Evolutionary conservation across 2,888 invertebrate species (phyloP), one percentile per base, ranked within the genome.

Genomic region (Odontomyia ornata): DNA sequence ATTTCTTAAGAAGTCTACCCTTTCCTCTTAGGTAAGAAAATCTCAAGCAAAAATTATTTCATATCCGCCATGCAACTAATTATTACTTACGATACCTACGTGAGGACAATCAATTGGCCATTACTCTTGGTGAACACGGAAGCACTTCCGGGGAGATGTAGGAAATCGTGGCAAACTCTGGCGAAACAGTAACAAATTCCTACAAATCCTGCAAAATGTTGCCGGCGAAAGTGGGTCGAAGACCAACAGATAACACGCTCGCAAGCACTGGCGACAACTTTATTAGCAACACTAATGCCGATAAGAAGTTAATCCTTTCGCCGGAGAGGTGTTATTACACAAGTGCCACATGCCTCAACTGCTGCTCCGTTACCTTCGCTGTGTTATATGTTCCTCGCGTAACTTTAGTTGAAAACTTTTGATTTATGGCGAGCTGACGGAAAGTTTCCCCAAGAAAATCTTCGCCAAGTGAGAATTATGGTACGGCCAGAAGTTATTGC

Each of bases 281-380:
- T 56, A 72, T 72, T 72, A 72, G 52, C 7, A 72, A 28, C 27
- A 72, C 71, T 56, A 72, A 72, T 56, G 56, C 71, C 71, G 71
- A 72, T 72, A 72, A 72, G 71, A 72, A 72, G 71, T 72, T 72
- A 56, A 72, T 72, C 71, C 71, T 72, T 23, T 56, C 30, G 56
- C 27, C 71, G 71, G 56, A 52, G 27, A 72, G 56, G 56, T 72
- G 69, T 69, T 69, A 23, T 46, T 69, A 46, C 69, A 47, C 13
- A 18, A 43, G 5, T 18, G 23, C 36, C n/a, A 67, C 67, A 43
- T 67, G 4, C 67, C 36, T 43, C 18, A 3, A 23, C 25, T 13
- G 9, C 25, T 13, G 9, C 18, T 21, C 25, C 21, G 43, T 43
- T 23, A 43, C 7, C 9, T n/a, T 21, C 46, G 5, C 13, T 18